Evolutionary conservation across 2,888 invertebrate genomes (phyloP).

Genomic region (Elmis aenea): DNA sequence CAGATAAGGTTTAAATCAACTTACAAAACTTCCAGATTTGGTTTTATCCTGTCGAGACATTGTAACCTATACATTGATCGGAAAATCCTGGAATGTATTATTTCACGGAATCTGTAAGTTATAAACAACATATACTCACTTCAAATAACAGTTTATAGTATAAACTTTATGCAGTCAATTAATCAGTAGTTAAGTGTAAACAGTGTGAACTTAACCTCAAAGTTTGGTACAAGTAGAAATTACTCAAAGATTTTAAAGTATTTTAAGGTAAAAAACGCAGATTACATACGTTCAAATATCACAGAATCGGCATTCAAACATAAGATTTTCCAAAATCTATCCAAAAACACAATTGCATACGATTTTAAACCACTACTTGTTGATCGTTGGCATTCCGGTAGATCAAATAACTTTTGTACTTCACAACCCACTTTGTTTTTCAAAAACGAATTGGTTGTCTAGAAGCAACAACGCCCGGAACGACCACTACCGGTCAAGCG

Average conservation of each 20-base stretch:
- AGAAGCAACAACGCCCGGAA: too few species aligned
- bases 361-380: too few species aligned
- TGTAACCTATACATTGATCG: constrained; percentile 31
- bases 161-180: too few species aligned
- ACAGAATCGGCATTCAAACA: constrained; percentile 8
- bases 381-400: constrained; percentile 3
- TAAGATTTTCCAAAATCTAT: constrained; percentile 2
- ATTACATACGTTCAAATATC: constrained; percentile 15
- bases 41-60: constrained; percentile 62
- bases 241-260: constrained; percentile 1
- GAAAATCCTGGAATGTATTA: constrained; percentile 5
- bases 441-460: too few species aligned
- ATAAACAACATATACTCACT: too few species aligned
- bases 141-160: too few species aligned
- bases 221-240: too few species aligned
- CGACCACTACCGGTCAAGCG: too few species aligned
- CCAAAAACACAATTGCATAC: too few species aligned
- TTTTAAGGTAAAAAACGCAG: neutral
- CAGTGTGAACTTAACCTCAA: too few species aligned
- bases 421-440: neutral
- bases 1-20: too few species aligned
- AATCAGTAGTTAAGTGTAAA: too few species aligned
- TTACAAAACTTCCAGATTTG: constrained; percentile 59
- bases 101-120: constrained; percentile 9
- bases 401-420: neutral